A percentile compares a stretch with the other conserved stretches of the same genome.
Evolutionary conservation across 2,888 invertebrate species (phyloP).

Genomic region (Lithophane semibrunnea): DNA sequence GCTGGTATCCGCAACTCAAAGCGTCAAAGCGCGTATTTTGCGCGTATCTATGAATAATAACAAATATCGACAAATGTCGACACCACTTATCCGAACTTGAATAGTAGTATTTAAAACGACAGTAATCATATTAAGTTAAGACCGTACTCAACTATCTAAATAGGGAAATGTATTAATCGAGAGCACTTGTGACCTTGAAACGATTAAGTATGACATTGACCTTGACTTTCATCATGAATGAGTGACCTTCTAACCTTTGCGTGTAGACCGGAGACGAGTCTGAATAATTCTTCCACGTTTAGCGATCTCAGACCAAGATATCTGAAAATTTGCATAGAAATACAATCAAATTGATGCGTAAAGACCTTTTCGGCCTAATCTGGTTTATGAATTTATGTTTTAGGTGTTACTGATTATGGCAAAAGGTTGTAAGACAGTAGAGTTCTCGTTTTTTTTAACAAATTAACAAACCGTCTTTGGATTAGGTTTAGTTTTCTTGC

Average conservation of each 20-base stretch:
- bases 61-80: background rate
- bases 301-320: conserved; percentile 34
- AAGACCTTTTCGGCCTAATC: conserved; percentile 27
- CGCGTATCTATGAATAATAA: too few relatives aligned
- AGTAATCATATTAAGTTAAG: too few relatives aligned
- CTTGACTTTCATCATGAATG: conserved; percentile 49
- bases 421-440: background rate
- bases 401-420: background rate
- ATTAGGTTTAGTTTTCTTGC: background rate
- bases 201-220: conserved; percentile 42
- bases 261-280: conserved; percentile 44
- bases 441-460: background rate
- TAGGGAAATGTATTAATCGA: conserved; percentile 34
- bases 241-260: conserved; percentile 54
- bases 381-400: background rate
- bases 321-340: conserved; percentile 40
- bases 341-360: conserved; percentile 36
- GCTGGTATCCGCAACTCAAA: too few relatives aligned
- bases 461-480: background rate
- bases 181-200: conserved; percentile 46
- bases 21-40: too few relatives aligned
- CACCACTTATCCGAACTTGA: background rate
- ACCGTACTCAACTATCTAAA: conserved; percentile 13
- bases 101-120: background rate
- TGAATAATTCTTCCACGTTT: conserved; percentile 39